Evolutionary conservation across 2,113 vertebrate species (phyloP).

Genomic region (Phyllopteryx taeniolatus): DNA sequence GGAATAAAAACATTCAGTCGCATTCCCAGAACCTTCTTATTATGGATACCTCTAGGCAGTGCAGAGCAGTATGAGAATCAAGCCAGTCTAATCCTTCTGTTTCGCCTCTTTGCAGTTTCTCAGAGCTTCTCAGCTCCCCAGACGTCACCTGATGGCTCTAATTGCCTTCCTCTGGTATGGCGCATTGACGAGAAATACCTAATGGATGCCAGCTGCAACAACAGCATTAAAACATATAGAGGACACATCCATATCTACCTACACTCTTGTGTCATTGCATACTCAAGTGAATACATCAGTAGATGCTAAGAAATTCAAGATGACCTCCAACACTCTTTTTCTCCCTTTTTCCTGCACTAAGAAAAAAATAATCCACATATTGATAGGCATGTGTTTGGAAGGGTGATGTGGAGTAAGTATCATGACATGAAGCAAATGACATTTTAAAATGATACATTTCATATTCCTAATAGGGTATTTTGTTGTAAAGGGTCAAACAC

Average conservation of each 20-base stretch:
- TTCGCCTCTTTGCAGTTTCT: conserved; percentile 35
- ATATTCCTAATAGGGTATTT: background rate
- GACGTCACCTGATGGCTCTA: conserved; percentile 50
- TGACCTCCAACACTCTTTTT: background rate
- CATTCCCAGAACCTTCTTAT: conserved; percentile 5
- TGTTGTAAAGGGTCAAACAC: background rate
- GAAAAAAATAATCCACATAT: conserved; percentile 17
- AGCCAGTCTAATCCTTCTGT: conserved; percentile 36
- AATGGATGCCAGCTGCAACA: conserved; percentile 38
- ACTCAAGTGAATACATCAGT: background rate
- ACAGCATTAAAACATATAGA: conserved; percentile 14
- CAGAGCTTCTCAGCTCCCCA: conserved; percentile 34
- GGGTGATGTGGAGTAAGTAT: background rate
- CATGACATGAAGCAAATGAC: background rate
- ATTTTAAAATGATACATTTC: too few species aligned
- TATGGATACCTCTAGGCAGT: conserved; percentile 20
- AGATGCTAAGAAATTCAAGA: conserved; percentile 20
- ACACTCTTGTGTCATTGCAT: background rate
- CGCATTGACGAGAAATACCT: conserved; percentile 38
- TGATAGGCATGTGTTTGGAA: conserved; percentile 8
- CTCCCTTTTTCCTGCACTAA: conserved; percentile 17
- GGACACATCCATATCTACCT: background rate
- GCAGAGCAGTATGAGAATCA: conserved; percentile 26
- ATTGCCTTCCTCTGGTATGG: conserved; percentile 54
- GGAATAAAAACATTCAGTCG: conserved; percentile 7